Conservation (phyloP, 2,113 vertebrate species). For the Pedionomus torquatus region DNA sequence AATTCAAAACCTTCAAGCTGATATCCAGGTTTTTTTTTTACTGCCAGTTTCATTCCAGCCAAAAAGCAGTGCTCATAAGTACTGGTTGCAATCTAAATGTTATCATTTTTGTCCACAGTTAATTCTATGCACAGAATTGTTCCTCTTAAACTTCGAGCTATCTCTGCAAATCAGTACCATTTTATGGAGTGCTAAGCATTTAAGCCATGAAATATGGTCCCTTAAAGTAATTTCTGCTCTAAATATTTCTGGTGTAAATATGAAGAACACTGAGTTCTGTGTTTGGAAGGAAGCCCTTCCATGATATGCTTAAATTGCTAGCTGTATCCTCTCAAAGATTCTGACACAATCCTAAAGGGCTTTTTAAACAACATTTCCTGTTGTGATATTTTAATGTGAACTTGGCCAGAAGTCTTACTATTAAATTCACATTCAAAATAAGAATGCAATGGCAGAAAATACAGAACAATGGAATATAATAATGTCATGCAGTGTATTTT, state of each 20-base stretch:
- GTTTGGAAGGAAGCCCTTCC: not conserved
- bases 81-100: conserved; percentile 45
- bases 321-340: not conserved
- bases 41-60: not conserved
- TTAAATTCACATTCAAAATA: conserved; percentile 16
- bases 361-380: conserved; percentile 15
- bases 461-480: conserved; percentile 9
- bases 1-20: conserved; percentile 53
- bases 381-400: conserved; percentile 20
- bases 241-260: not conserved
- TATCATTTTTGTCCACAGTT: conserved; percentile 28
- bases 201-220: not conserved
- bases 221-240: not conserved
- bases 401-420: not conserved
- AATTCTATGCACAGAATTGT: not conserved
- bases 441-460: conserved; percentile 16
- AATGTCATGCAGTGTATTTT: not conserved
- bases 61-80: not conserved
- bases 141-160: conserved; percentile 1
- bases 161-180: not conserved
- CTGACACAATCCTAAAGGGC: not conserved
- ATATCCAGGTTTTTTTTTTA: not conserved
- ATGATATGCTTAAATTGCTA: not conserved
- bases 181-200: conserved; percentile 16
- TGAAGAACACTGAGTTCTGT: not conserved